Percentiles rank a stretch among this genome's conserved stretches.
These are phyloP conservation scores for Macquaria ambigua DNA, from an alignment of 2,113 vertebrate genomes.

Conservation along the genomic window DNA sequence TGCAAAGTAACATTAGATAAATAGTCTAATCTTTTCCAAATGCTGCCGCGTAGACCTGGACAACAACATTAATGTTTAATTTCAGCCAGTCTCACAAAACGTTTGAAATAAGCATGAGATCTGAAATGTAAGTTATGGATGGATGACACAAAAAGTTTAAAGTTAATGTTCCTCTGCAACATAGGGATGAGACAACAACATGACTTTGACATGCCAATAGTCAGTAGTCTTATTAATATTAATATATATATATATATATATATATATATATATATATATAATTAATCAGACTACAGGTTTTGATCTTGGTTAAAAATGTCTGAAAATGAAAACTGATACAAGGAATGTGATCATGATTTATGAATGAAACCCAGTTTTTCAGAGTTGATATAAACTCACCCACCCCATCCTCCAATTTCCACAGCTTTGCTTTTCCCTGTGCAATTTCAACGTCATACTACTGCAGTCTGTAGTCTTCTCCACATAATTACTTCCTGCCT, in stretches of 20 bases:
- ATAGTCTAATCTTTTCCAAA: background rate
- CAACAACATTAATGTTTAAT: background rate
- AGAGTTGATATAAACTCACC: background rate
- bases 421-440: background rate
- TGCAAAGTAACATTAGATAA: conserved; percentile 2
- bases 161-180: background rate
- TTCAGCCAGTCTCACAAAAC: background rate
- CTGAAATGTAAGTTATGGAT: background rate
- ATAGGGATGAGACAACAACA: background rate
- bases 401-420: background rate
- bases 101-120: background rate
- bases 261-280: no score
- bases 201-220: background rate
- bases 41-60: background rate
- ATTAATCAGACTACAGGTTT: no score
- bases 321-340: background rate
- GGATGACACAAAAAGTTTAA: background rate
- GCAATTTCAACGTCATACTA: background rate
- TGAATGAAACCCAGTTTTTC: background rate
- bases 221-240: no score
- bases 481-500: background rate
- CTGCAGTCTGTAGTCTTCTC: background rate
- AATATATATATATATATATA: no score
- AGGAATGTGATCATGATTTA: background rate
- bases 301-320: no score